These are phyloP conservation scores for Diglossa brunneiventris DNA, from an alignment of 2,113 vertebrate genomes.

Conservation along the genomic window DNA sequence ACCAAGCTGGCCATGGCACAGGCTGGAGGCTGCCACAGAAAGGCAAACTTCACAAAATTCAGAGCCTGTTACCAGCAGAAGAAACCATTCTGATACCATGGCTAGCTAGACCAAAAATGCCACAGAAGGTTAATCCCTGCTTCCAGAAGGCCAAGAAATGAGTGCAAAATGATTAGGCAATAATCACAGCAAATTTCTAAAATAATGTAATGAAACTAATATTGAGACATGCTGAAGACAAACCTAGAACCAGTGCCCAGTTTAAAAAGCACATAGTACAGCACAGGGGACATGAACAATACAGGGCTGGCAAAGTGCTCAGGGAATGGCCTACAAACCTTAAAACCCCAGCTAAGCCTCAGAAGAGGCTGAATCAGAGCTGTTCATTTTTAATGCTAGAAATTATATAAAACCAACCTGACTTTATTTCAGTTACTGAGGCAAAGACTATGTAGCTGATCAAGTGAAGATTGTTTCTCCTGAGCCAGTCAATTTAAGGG, in stretches of 20 bases:
- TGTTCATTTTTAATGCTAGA: neutral
- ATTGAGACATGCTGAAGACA: neutral
- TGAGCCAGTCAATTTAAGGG: neutral
- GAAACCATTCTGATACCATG: neutral
- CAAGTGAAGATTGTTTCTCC: neutral
- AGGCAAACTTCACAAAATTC: neutral
- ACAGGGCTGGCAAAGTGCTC: neutral
- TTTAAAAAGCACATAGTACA: neutral
- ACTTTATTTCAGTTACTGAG: neutral
- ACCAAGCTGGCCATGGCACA: accelerated
- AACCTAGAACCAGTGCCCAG: neutral
- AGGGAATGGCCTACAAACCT: neutral
- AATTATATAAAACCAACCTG: neutral
- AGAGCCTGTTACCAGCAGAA: neutral
- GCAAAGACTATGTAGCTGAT: neutral
- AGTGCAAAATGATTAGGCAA: neutral
- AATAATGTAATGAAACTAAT: neutral
- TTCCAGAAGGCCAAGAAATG: neutral
- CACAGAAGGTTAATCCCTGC: neutral
- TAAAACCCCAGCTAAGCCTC: neutral
- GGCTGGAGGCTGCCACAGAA: neutral
- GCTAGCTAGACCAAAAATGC: neutral
- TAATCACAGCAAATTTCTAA: neutral
- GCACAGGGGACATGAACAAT: accelerated
- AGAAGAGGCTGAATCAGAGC: neutral